Percentiles rank a stretch among this genome's conserved stretches.
phyloP scores from a whole-genome alignment of 2,888 invertebrate species.

The Xestia xanthographa region DNA sequence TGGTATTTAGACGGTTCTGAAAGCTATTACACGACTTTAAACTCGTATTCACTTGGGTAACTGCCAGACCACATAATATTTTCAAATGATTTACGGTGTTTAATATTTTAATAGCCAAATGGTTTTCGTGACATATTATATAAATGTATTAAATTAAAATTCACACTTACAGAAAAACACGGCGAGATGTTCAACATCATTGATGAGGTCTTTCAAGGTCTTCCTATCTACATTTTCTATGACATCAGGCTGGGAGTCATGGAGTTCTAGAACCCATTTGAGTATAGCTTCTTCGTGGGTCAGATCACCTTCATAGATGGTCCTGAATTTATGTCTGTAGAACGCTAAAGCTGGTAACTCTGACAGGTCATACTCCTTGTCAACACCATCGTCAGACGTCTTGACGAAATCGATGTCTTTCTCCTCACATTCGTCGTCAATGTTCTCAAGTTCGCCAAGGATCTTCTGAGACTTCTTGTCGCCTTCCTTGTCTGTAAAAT shows the following conservation, averaged over 20 bases:
- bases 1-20: conserved; percentile 22
- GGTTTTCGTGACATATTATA: conserved; percentile 16
- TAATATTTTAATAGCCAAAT: conserved; percentile 38
- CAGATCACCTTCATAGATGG: conserved; percentile 96
- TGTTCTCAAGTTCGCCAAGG: conserved; percentile 96
- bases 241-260: conserved; percentile 96
- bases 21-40: conserved; percentile 26
- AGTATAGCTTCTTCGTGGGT: conserved; percentile 97
- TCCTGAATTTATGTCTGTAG: conserved; percentile 96
- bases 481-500: conserved; percentile 94
- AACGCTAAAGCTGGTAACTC: conserved; percentile 95
- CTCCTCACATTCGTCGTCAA: conserved; percentile 98
- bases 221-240: conserved; percentile 98
- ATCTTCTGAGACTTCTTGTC: conserved; percentile 97
- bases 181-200: conserved; percentile 97
- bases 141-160: conserved; percentile 17
- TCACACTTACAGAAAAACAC: conserved; percentile 96
- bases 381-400: conserved; percentile 96
- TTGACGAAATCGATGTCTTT: conserved; percentile 97
- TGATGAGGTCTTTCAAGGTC: conserved; percentile 96
- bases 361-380: conserved; percentile 96
- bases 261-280: conserved; percentile 96
- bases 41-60: conserved; percentile 32
- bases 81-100: conserved; percentile 47
- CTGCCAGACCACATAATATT: conserved; percentile 40